Percentiles rank a stretch among this genome's conserved stretches.
Conservation (phyloP, 2,113 vertebrate species). For the Brienomyrus brachyistius region DNA sequence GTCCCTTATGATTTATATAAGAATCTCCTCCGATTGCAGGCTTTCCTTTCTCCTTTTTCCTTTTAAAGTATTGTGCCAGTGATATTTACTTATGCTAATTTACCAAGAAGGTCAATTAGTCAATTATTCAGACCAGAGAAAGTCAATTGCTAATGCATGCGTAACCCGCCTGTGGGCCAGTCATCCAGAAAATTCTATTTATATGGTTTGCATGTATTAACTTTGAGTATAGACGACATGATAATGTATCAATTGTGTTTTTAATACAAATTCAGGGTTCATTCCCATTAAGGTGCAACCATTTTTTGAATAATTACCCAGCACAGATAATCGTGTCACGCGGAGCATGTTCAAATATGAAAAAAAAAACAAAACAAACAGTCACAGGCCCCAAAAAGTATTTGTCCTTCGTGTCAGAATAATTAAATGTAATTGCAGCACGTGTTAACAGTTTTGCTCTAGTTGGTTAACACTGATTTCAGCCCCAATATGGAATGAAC, state of each 20-base stretch:
- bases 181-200: slow-evolving; percentile 6
- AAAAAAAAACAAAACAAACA: background rate
- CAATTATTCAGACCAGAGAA: background rate
- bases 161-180: background rate
- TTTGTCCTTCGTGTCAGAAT: background rate
- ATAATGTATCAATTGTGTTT: background rate
- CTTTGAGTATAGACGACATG: background rate
- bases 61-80: background rate
- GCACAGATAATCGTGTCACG: background rate
- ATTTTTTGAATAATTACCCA: background rate
- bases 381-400: background rate
- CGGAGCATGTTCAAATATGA: background rate
- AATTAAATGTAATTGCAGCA: background rate
- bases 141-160: background rate
- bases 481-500: background rate
- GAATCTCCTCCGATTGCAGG: background rate
- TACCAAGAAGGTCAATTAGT: background rate
- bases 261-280: background rate
- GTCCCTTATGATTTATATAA: background rate
- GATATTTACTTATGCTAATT: slow-evolving; percentile 16
- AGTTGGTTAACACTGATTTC: background rate
- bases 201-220: slow-evolving; percentile 1
- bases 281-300: background rate
- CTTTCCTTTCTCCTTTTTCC: background rate
- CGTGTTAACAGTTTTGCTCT: background rate